Conservation (phyloP, 2,797 vertebrate genomes). For the Centropyge bicolor region DNA sequence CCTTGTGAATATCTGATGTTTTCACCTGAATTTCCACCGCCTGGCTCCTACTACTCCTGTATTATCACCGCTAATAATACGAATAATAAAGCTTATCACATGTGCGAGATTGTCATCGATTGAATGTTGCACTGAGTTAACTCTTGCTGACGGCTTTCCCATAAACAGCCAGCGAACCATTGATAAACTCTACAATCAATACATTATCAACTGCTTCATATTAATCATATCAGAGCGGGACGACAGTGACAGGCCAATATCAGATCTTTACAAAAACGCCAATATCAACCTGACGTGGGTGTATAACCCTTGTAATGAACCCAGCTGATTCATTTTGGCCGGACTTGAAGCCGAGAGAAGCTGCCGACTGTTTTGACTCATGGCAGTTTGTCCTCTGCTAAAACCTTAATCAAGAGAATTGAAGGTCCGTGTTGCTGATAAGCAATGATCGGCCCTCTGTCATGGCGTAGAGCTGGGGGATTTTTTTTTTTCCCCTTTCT, state of each 20-base stretch:
- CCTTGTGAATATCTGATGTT: not conserved
- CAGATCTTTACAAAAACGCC: constrained; percentile 7
- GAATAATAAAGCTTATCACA: constrained; percentile 9
- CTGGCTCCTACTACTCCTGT: not conserved
- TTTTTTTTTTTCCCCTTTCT: constrained; percentile 54
- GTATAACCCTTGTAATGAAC: constrained; percentile 11
- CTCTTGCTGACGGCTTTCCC: not conserved
- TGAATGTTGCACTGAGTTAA: constrained; percentile 13
- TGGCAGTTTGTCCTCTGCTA: constrained; percentile 29
- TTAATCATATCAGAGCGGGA: constrained; percentile 25
- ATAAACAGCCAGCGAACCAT: not conserved
- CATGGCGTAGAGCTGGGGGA: constrained; percentile 28
- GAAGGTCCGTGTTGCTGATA: constrained; percentile 51
- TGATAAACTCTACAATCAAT: constrained; percentile 2
- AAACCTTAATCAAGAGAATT: constrained; percentile 50
- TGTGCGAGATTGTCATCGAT: not conserved
- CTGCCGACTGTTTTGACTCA: constrained; percentile 14
- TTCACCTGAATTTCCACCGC: not conserved
- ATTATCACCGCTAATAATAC: not conserved
- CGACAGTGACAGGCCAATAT: not conserved
- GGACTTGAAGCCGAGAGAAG: constrained; percentile 13
- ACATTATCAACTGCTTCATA: not conserved
- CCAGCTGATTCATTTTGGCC: constrained; percentile 19
- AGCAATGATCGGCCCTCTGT: constrained; percentile 45
- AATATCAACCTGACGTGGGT: not conserved